Conservation (phyloP, 2,797 vertebrate genomes). For the Enteromius viviparus region DNA sequence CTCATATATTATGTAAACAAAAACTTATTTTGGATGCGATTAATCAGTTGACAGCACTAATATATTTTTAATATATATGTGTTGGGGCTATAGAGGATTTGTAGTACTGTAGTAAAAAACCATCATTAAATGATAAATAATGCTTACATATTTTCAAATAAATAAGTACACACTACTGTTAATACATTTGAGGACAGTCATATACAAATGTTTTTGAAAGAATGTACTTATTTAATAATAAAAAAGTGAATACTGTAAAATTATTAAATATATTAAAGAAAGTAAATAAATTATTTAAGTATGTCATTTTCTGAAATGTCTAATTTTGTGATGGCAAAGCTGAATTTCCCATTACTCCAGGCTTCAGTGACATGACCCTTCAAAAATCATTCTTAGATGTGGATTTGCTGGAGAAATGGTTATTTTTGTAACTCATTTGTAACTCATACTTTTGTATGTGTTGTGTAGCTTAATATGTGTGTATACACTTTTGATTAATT, state of each 20-base stretch:
- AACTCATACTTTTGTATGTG: no score
- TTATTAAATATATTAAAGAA: not conserved
- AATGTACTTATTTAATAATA: not conserved
- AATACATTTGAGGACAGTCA: not conserved
- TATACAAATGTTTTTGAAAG: not conserved
- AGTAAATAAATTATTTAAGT: not conserved
- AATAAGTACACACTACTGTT: not conserved
- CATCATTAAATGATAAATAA: no score
- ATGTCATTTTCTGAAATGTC: not conserved
- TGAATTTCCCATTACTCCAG: not conserved
- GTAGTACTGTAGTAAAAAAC: no score
- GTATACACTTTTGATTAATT: no score
- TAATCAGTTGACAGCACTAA: no score
- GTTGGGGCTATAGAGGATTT: no score
- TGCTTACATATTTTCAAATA: not conserved
- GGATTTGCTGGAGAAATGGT: not conserved
- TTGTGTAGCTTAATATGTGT: not conserved
- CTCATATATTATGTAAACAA: no score
- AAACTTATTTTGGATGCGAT: no score
- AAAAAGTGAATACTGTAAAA: not conserved
- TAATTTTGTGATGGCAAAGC: not conserved
- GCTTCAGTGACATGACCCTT: not conserved
- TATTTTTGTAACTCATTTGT: not conserved
- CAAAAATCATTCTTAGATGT: not conserved
- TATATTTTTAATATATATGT: no score